Percentiles rank a stretch among this genome's conserved stretches.
These are phyloP conservation scores for Cossypha polioptera DNA, from an alignment of 2,797 vertebrate genomes.

Conservation along the genomic window DNA sequence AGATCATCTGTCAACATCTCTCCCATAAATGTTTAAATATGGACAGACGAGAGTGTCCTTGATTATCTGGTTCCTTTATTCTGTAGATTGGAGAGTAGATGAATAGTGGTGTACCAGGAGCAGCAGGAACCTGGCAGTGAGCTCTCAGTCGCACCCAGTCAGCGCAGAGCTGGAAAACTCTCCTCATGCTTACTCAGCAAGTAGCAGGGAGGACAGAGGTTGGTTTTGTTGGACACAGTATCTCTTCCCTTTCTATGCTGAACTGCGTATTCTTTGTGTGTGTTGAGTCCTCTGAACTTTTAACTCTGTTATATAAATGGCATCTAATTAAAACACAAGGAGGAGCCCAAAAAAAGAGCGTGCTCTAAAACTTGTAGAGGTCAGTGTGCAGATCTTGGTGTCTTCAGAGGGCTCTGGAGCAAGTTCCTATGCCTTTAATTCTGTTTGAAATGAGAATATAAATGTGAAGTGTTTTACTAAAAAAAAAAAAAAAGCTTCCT, in stretches of 20 bases:
- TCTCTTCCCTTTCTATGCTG: neutral
- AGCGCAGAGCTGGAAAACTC: neutral
- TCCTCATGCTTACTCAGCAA: neutral
- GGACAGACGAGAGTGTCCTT: conserved; percentile 20
- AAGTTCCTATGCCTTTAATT: neutral
- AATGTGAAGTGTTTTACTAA: neutral
- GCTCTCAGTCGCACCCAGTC: neutral
- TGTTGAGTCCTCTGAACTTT: neutral
- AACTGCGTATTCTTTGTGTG: neutral
- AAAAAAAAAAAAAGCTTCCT: neutral
- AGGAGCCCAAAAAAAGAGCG: fast-evolving
- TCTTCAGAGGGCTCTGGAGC: neutral
- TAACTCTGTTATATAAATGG: neutral
- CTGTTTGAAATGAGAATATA: neutral
- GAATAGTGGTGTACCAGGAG: neutral
- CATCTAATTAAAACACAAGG: neutral
- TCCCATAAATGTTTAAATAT: conserved; percentile 39
- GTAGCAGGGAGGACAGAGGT: neutral
- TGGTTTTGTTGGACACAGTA: neutral
- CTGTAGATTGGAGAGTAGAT: neutral
- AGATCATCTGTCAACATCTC: conserved; percentile 52
- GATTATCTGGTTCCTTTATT: conserved; percentile 18
- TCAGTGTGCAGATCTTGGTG: neutral
- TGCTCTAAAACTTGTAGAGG: neutral
- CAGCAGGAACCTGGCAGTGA: neutral